Percentiles rank a stretch among this genome's conserved stretches.
Conservation (phyloP, 2,888 invertebrate species). For the Oscheius sp. region DNA sequence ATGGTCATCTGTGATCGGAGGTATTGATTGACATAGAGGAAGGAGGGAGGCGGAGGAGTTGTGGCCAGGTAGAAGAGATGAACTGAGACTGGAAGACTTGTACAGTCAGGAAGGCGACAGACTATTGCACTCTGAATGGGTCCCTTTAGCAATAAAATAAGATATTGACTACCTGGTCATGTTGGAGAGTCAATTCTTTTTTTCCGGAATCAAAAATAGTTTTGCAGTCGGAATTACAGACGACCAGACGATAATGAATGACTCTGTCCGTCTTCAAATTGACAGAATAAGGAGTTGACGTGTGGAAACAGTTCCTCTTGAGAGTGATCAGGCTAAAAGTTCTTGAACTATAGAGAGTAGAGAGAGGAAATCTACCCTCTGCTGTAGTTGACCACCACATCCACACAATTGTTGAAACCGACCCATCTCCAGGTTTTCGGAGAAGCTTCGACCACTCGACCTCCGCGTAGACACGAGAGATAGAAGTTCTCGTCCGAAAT, state of each 20-base stretch:
- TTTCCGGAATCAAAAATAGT: constrained; percentile 21
- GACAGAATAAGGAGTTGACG: constrained; percentile 52
- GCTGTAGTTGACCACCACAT: constrained; percentile 56
- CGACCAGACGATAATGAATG: constrained; percentile 47
- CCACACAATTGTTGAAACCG: constrained; percentile 64
- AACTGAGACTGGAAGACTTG: constrained; percentile 45
- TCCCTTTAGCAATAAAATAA: too few species aligned
- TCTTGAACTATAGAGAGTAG: background rate
- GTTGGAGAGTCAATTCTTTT: constrained; percentile 8
- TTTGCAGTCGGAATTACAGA: constrained; percentile 19
- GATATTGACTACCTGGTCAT: constrained; percentile 2
- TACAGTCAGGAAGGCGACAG: constrained; percentile 38
- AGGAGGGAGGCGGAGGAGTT: constrained; percentile 38
- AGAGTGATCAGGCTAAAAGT: constrained; percentile 46
- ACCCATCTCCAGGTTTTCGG: constrained; percentile 67
- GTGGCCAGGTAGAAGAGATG: constrained; percentile 48
- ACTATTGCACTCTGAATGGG: constrained; percentile 37
- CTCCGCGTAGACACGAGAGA: constrained; percentile 51
- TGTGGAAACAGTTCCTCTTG: constrained; percentile 53
- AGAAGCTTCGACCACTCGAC: constrained; percentile 48
- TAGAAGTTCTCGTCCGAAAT: constrained; percentile 57
- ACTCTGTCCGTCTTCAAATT: constrained; percentile 41
- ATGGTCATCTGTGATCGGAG: constrained; percentile 4
- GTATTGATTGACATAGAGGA: constrained; percentile 40
- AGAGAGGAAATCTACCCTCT: constrained; percentile 39